A percentile compares a stretch with the other conserved stretches of the same genome.
Conservation (phyloP, 2,113 vertebrate genomes). For the Daubentonia madagascariensis region DNA sequence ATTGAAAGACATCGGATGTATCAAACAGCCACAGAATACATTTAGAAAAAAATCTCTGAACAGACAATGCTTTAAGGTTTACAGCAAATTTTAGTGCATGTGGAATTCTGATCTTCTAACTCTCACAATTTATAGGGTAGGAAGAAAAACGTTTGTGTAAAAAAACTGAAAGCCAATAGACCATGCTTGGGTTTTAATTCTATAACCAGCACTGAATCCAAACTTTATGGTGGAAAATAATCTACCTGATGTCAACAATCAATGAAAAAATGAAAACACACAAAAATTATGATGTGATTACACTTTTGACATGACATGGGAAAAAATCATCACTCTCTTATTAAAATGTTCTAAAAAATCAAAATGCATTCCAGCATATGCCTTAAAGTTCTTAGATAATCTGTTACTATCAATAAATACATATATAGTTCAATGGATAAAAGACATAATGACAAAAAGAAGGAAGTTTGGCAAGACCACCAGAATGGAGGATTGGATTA, state of each 20-base stretch:
- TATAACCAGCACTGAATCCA: not conserved
- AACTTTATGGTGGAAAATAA: not conserved
- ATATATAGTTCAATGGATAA: not conserved
- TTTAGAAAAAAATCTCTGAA: not conserved
- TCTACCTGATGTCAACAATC: not conserved
- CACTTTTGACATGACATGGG: not conserved
- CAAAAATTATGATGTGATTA: not conserved
- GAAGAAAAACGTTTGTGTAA: not conserved
- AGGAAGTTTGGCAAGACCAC: not conserved
- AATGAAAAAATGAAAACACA: not conserved
- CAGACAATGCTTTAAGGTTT: not conserved
- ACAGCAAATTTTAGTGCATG: not conserved
- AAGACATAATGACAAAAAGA: not conserved
- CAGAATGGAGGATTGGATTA: not conserved
- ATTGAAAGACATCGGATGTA: not conserved
- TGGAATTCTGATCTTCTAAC: not conserved
- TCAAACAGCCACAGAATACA: not conserved
- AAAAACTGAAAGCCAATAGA: not conserved
- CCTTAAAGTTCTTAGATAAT: not conserved
- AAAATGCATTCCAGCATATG: not conserved
- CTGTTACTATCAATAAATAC: not conserved
- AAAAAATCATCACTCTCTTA: not conserved
- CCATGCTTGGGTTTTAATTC: not conserved
- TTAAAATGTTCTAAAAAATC: not conserved
- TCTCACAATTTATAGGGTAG: not conserved